Evolutionary conservation across 2,888 invertebrate genomes (phyloP), one percentile per base, ranked within the genome.

Genomic region (Nasonia oneida): DNA sequence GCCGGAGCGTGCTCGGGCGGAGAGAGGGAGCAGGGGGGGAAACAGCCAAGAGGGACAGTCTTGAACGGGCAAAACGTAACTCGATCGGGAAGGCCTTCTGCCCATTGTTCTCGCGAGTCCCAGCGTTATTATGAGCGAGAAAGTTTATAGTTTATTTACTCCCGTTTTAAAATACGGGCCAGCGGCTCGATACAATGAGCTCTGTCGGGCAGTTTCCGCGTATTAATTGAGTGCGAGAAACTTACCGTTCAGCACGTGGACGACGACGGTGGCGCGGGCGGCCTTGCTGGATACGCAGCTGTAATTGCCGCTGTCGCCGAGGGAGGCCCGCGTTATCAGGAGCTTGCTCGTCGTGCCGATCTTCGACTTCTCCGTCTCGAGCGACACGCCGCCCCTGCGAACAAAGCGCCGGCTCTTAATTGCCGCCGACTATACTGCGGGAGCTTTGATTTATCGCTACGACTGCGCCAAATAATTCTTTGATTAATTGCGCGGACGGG

Each of bases 241-340:
- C 92, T 91, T 88, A 92, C 92, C 92, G 88, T 92, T 91, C 82
- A 92, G 88, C 88, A 92, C 92, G 90, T 92, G 91, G 85, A 92
- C 91, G 88, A 91, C 90, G 86, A 91, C 92, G 87, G 90, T 92
- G 39, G 92, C 91, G 6, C 91, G 91, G 15, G 90, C 96, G 91
- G 97, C 97, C 93, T 97, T 96, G 91, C 96, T 96, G 86, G 98
- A 97, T 88, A 97, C 96, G 93, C 98, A 98, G 79, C 98, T 98
- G 93, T 98, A 98, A 94, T 97, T 98, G 88, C 98, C 98, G 29
- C 96, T 97, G 94, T 97, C 97, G 70, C 96, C 94, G 14, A 97
- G 95, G 87, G 96, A 95, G 29, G 98, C 98, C 89, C 97, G 96
- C 74, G 97, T 97, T 91, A 98, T 97, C 90, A 97, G 95, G 88